These are phyloP conservation scores for Nettapus auritus DNA, from an alignment of 2,113 vertebrate genomes.

Conservation along the genomic window DNA sequence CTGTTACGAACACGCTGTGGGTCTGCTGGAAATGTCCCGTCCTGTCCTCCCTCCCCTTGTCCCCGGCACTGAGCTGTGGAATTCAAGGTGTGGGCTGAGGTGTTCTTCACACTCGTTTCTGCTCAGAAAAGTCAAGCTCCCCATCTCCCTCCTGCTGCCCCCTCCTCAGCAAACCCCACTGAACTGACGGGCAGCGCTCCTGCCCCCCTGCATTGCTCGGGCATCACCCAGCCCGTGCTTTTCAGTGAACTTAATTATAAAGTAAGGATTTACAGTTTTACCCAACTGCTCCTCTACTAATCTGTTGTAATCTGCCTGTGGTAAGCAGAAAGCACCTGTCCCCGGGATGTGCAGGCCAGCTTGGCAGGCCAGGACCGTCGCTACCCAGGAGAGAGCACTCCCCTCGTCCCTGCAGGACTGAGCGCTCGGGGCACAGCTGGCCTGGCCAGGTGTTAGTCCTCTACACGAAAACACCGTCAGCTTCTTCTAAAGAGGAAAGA, in stretches of 20 bases:
- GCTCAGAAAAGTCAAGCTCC: background rate
- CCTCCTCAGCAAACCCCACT: background rate
- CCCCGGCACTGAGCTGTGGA: conserved; percentile 24
- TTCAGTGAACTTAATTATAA: background rate
- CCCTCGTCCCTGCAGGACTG: accelerated
- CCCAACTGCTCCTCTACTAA: background rate
- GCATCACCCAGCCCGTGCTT: accelerated
- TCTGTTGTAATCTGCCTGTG: background rate
- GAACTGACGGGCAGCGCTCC: background rate
- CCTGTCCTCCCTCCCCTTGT: conserved; percentile 47
- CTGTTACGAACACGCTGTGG: background rate
- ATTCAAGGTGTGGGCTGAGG: conserved; percentile 32
- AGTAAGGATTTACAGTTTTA: background rate
- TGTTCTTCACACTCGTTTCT: background rate
- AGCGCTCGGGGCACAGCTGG: background rate
- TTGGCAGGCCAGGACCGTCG: background rate
- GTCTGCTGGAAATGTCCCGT: conserved; percentile 41
- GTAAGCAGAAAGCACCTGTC: background rate
- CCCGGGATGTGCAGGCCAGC: background rate
- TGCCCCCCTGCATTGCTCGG: background rate
- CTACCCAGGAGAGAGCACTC: background rate
- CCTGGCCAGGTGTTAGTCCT: background rate
- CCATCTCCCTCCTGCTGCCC: background rate
- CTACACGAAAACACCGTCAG: background rate
- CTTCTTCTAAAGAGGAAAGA: background rate